phyloP scores from a whole-genome alignment of 2,888 invertebrate species.

The Trypoxylon attenuatum region DNA sequence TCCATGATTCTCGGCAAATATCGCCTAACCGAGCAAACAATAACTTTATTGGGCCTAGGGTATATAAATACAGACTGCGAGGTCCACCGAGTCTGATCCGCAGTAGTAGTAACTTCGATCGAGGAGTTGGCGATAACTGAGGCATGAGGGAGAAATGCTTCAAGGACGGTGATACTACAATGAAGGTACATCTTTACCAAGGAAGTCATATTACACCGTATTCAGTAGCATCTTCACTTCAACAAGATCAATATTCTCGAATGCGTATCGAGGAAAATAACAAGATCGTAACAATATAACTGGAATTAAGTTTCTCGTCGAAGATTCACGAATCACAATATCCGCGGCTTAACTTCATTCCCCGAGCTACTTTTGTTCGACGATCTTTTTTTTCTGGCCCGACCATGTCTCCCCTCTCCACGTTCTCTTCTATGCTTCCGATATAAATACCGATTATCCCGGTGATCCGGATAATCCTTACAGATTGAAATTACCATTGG shows the following conservation, averaged over 20 bases:
- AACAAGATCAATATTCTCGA: conserved; percentile 16
- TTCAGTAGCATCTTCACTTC: background rate
- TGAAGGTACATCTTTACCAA: no score
- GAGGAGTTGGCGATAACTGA: no score
- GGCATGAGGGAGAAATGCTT: no score
- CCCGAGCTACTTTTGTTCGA: conserved; percentile 30
- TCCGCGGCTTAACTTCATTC: conserved; percentile 46
- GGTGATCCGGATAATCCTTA: conserved; percentile 68
- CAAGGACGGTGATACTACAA: no score
- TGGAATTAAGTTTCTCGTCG: conserved; percentile 28
- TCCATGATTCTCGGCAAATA: conserved; percentile 61
- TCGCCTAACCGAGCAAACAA: conserved; percentile 53
- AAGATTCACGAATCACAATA: conserved; percentile 51
- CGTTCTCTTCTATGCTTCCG: conserved; percentile 24
- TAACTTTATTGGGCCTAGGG: conserved; percentile 17
- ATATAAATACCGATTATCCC: conserved; percentile 69
- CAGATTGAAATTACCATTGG: conserved; percentile 67
- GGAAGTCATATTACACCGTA: background rate
- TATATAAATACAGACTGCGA: conserved; percentile 23
- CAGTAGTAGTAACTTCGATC: no score
- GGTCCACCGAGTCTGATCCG: no score
- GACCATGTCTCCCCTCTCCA: conserved; percentile 9
- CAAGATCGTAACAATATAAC: conserved; percentile 25
- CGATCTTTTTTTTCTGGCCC: conserved; percentile 24
- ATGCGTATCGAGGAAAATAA: conserved; percentile 9